Conservation (phyloP, 2,888 invertebrate genomes). For the Phaonia tiefii region DNA sequence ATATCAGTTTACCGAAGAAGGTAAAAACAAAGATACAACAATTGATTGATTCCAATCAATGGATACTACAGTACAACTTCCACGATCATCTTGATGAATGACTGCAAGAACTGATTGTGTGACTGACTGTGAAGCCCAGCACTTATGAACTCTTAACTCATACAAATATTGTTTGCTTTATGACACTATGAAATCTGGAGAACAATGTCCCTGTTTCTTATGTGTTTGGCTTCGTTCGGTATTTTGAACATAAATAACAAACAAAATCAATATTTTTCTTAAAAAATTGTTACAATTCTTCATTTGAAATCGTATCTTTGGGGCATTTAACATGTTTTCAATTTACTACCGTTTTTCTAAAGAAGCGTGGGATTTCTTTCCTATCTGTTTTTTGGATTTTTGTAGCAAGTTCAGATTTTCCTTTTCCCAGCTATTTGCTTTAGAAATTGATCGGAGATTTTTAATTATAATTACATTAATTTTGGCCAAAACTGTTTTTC, state of each 20-base stretch:
- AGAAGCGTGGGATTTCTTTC: constrained; percentile 53
- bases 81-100: constrained; percentile 6
- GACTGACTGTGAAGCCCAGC: neutral
- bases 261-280: constrained; percentile 55
- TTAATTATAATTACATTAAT: constrained; percentile 53
- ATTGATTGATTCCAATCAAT: constrained; percentile 45
- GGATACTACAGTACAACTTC: too few relatives aligned
- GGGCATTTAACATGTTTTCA: constrained; percentile 59
- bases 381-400: neutral
- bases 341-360: constrained; percentile 43
- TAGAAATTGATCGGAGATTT: constrained; percentile 18
- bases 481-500: constrained; percentile 5
- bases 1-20: constrained; percentile 49
- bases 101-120: neutral
- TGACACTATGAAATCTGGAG: constrained; percentile 21
- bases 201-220: neutral
- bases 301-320: constrained; percentile 53
- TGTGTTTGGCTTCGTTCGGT: neutral
- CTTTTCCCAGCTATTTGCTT: neutral
- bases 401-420: neutral
- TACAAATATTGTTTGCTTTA: constrained; percentile 36
- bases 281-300: constrained; percentile 58
- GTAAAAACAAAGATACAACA: too few relatives aligned
- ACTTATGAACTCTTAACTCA: neutral
- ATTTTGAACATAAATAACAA: constrained; percentile 28